Evolutionary conservation across 2,888 invertebrate species (phyloP).

Genomic region (Trichopoda pennipes): DNA sequence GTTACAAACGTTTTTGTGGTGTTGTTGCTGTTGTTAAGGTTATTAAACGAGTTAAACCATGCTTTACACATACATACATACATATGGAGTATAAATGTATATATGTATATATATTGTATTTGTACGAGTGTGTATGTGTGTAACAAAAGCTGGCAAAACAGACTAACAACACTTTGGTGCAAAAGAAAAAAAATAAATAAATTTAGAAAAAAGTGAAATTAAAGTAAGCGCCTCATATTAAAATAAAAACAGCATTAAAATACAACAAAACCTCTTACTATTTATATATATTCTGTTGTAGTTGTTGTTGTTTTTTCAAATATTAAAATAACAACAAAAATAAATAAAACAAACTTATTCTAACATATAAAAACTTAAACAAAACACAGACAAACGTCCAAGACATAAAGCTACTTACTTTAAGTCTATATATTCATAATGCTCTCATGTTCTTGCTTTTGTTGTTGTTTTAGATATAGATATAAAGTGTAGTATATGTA

Average conservation of each 20-base stretch:
- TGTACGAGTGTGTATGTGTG: conserved; percentile 22
- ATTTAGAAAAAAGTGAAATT: conserved; percentile 60
- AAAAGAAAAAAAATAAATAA: conserved; percentile 30
- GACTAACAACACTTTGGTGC: conserved; percentile 45
- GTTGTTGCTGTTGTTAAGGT: conserved; percentile 52
- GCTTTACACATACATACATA: conserved; percentile 20
- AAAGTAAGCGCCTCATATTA: conserved; percentile 62
- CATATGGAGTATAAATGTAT: no score
- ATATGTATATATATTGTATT: no score
- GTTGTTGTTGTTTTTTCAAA: conserved; percentile 40
- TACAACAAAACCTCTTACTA: conserved; percentile 51
- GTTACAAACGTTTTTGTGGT: conserved; percentile 17
- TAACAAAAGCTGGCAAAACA: conserved; percentile 48
- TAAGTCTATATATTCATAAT: conserved; percentile 62
- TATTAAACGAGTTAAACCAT: conserved; percentile 66
- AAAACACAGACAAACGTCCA: conserved; percentile 58
- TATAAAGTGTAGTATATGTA: conserved; percentile 6
- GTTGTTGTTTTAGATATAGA: conserved; percentile 34
- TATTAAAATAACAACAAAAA: no score
- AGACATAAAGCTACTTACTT: conserved; percentile 66
- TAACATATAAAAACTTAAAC: conserved; percentile 15
- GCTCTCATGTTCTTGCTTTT: conserved; percentile 36
- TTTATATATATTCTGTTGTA: conserved; percentile 41
- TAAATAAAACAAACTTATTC: conserved; percentile 16
- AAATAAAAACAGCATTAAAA: conserved; percentile 44